Percentiles rank a stretch among this genome's conserved stretches.
Conservation (phyloP, 2,113 vertebrate species). For the Rafetus swinhoei region DNA sequence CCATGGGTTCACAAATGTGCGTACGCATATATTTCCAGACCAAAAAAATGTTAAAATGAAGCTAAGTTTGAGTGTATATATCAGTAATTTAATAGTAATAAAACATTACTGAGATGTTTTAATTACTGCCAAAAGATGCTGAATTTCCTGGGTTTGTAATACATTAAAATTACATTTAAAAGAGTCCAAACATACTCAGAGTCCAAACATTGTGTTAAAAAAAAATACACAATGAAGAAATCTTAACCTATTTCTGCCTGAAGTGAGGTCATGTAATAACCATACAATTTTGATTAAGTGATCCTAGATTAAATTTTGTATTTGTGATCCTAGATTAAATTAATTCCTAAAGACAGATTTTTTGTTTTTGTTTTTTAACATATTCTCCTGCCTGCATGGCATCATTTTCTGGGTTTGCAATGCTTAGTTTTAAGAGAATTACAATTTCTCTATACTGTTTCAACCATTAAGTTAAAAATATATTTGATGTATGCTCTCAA, state of each 20-base stretch:
- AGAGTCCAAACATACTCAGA: neutral
- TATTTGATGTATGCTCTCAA: neutral
- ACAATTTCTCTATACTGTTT: constrained; percentile 9
- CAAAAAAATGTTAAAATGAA: neutral
- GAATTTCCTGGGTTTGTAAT: too few species aligned
- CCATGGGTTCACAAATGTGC: neutral
- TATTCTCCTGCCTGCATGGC: constrained; percentile 13
- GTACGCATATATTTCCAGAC: neutral
- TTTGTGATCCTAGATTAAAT: neutral
- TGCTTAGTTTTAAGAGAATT: neutral
- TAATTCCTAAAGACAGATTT: neutral
- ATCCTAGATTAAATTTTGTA: too few species aligned
- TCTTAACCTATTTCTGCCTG: neutral
- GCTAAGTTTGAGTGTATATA: neutral
- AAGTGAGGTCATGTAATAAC: neutral
- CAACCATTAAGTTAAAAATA: neutral
- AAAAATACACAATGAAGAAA: neutral
- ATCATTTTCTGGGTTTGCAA: constrained; percentile 11
- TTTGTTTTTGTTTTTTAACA: constrained; percentile 44
- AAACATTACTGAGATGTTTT: neutral
- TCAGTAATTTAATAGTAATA: neutral
- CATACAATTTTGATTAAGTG: too few species aligned
- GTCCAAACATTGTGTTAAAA: too few species aligned
- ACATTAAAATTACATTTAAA: fast-evolving
- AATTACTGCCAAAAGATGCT: neutral